Evolutionary conservation across 2,888 invertebrate genomes (phyloP).

Genomic region (Synanthedon formicaeformis): DNA sequence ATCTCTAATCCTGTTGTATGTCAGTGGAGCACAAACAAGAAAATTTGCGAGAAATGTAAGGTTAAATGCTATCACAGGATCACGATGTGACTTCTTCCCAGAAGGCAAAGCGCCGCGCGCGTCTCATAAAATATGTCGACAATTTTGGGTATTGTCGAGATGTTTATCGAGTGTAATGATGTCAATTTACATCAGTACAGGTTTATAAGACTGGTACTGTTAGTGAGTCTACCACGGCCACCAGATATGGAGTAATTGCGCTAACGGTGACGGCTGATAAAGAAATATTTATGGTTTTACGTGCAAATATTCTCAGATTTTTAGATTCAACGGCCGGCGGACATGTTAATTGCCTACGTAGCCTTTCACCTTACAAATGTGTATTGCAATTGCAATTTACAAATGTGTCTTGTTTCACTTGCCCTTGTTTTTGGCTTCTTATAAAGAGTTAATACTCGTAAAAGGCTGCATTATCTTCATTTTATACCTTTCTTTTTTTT

Average conservation of each 20-base stretch:
- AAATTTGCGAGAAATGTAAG: background rate
- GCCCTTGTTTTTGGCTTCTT: no score
- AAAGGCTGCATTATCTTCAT: no score
- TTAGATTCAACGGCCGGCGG: background rate
- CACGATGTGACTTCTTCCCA: background rate
- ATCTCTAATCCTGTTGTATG: background rate
- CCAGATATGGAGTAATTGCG: conserved; percentile 2
- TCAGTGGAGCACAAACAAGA: background rate
- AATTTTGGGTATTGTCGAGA: background rate
- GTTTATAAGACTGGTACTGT: background rate
- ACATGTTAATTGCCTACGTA: no score
- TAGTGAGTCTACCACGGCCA: background rate
- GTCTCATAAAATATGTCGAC: background rate
- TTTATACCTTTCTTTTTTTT: no score
- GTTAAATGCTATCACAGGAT: background rate
- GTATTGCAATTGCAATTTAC: no score
- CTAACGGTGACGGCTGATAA: conserved; percentile 3
- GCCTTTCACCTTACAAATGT: no score
- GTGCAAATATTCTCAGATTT: background rate
- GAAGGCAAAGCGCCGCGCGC: background rate
- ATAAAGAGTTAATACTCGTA: no score
- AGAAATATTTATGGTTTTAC: background rate
- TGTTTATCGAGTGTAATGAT: background rate
- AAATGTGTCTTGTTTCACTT: no score
- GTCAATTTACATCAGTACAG: background rate